Base-by-base conservation (phyloP, 2,797 vertebrate species). In the Lindbergichthys nudifrons region DNA sequence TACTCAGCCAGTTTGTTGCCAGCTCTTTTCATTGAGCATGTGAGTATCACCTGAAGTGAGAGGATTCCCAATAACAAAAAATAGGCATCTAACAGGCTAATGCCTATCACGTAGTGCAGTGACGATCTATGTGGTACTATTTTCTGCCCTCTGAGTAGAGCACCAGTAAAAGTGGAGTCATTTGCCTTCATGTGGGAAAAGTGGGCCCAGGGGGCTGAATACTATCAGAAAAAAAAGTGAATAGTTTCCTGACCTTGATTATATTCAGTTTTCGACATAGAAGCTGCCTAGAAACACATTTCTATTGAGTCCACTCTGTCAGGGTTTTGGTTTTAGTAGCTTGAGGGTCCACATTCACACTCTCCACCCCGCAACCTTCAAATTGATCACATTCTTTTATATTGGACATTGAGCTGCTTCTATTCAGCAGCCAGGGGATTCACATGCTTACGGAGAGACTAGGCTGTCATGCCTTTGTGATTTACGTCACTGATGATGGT, bases 41-140 rank as follows among this genome's bases (percentile, higher is more conserved):
- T 85, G 81, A 79, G 60, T 73, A 47, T 85, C 73, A 69, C 64
- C 59, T 71, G 65, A 74, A 63, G 78, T 87, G 65, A 71, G 66
- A 77, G 66, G 75, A 66, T 32, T 66, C 48, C 70, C 45, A 2
- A n/a, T 6, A 1, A 71, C 70, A 73, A 59, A 53, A 0, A 30
- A 46, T 15, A 56, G 3, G 62, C 19, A 12, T 43, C n/a, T 9
- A 50, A 11, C 39, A 9, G 32, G 32, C 8, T 36, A 50, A 64
- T 11, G 5, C 43, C 21, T 46, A 13, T 56, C 46, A 65, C 59
- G 18, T 47, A 36, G 26, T 61, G 39, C 45, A 67, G 43, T 3
- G 51, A 36, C 51, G 16, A 46, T 60, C 19, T 48, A 26, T 66
- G 47, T 54, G 21, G 16, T 21, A 39, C 3, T 19, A 0, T 60